phyloP scores from a whole-genome alignment of 2,797 vertebrate species.

The Threskiornis aethiopicus region DNA sequence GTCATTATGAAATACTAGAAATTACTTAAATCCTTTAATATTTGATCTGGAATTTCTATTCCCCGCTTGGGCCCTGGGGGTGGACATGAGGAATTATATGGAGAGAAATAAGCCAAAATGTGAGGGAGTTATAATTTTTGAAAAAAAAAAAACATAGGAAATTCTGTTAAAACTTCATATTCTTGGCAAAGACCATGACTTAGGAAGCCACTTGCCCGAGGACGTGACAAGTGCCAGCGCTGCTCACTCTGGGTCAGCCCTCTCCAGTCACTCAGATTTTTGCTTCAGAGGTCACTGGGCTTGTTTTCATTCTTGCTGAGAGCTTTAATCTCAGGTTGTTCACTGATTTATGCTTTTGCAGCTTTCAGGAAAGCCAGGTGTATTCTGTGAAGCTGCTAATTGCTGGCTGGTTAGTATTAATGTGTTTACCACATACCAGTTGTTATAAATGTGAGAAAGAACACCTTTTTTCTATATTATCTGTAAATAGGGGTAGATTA shows the following conservation, averaged over 20 bases:
- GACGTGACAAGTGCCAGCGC: fast-evolving
- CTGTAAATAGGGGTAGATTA: neutral
- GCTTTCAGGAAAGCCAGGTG: neutral
- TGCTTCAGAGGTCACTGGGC: neutral
- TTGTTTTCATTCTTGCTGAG: neutral
- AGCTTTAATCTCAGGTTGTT: neutral
- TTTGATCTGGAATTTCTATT: neutral
- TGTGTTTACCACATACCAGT: neutral
- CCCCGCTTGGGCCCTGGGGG: fast-evolving
- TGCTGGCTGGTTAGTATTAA: neutral
- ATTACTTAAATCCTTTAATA: neutral
- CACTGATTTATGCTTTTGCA: neutral
- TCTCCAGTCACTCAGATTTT: neutral
- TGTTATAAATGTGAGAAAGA: neutral
- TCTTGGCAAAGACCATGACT: neutral
- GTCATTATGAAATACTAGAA: neutral
- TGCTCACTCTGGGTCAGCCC: neutral
- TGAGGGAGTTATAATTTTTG: neutral
- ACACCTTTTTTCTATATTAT: neutral
- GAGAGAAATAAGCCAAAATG: neutral
- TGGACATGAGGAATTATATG: fast-evolving
- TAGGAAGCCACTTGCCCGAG: neutral
- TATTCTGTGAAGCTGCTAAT: neutral
- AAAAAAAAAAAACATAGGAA: neutral
- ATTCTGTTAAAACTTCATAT: neutral